Percentiles rank a stretch among this genome's conserved stretches.
phyloP scores from a whole-genome alignment of 2,888 invertebrate genomes.

The Cetonia aurata region DNA sequence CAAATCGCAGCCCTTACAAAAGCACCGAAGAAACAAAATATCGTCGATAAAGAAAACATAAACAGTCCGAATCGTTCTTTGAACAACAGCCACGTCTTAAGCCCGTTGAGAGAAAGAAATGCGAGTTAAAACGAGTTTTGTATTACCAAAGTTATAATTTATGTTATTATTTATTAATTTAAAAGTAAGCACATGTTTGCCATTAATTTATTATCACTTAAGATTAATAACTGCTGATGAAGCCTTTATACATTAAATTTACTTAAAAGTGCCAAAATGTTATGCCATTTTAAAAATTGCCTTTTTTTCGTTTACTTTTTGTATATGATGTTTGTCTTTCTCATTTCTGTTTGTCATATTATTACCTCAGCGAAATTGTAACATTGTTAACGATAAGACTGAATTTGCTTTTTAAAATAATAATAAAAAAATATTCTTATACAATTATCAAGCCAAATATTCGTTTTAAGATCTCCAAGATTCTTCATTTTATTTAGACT shows the following conservation, averaged over 20 bases:
- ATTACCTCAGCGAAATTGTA: background rate
- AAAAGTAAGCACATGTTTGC: slow-evolving; percentile 1
- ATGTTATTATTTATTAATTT: slow-evolving; percentile 21
- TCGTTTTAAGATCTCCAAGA: slow-evolving; percentile 23
- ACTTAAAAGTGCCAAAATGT: no score
- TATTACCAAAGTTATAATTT: background rate
- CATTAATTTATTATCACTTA: slow-evolving; percentile 1
- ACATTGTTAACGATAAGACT: slow-evolving; percentile 26
- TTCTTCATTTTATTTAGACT: slow-evolving; percentile 8
- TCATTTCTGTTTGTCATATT: background rate
- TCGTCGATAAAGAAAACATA: slow-evolving; percentile 68
- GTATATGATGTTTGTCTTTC: background rate
- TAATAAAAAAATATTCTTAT: slow-evolving; percentile 9
- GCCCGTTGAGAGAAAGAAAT: slow-evolving; percentile 68
- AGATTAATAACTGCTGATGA: no score
- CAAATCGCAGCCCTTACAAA: slow-evolving; percentile 58
- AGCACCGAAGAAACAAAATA: slow-evolving; percentile 61
- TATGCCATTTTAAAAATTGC: no score
- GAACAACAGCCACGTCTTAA: slow-evolving; percentile 60
- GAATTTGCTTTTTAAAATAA: slow-evolving; percentile 9
- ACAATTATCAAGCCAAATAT: slow-evolving; percentile 20
- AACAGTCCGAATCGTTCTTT: slow-evolving; percentile 59
- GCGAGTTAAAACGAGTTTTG: slow-evolving; percentile 48
- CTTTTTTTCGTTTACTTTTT: background rate
- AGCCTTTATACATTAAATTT: no score